phyloP scores from a whole-genome alignment of 2,113 vertebrate genomes.

The Vidua chalybeata region DNA sequence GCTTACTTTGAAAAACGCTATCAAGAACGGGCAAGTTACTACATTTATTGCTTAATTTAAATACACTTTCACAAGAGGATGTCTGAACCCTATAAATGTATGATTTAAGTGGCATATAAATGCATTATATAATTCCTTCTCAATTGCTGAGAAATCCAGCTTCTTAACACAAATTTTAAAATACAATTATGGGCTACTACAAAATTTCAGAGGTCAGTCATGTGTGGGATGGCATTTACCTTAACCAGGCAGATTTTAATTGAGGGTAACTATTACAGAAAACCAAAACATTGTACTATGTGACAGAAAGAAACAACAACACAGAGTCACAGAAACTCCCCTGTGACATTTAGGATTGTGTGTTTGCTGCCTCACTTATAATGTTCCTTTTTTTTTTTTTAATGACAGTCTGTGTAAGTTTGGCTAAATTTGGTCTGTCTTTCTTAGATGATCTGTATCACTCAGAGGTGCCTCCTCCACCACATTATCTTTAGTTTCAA shows the following conservation, averaged over 20 bases:
- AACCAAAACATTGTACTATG: neutral
- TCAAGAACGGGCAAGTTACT: slow-evolving; percentile 73
- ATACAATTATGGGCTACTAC: neutral
- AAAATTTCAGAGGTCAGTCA: neutral
- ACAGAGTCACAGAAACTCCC: neutral
- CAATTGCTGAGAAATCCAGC: neutral
- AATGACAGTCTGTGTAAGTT: neutral
- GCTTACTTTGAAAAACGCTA: slow-evolving; percentile 79
- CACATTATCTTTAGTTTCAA: neutral
- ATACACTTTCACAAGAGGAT: neutral
- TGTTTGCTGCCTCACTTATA: neutral
- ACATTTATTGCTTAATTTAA: neutral
- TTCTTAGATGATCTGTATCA: neutral
- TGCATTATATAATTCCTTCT: neutral
- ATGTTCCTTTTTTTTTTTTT: neutral
- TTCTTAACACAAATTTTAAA: neutral
- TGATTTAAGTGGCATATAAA: neutral
- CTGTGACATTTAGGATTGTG: neutral
- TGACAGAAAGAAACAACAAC: neutral
- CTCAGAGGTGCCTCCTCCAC: neutral
- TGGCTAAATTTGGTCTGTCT: neutral
- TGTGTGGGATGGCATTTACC: neutral
- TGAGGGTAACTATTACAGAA: neutral
- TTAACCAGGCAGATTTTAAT: neutral
- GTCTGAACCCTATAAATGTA: neutral